phyloP scores from a whole-genome alignment of 1,140 invertebrate species.

The Apis florea region DNA sequence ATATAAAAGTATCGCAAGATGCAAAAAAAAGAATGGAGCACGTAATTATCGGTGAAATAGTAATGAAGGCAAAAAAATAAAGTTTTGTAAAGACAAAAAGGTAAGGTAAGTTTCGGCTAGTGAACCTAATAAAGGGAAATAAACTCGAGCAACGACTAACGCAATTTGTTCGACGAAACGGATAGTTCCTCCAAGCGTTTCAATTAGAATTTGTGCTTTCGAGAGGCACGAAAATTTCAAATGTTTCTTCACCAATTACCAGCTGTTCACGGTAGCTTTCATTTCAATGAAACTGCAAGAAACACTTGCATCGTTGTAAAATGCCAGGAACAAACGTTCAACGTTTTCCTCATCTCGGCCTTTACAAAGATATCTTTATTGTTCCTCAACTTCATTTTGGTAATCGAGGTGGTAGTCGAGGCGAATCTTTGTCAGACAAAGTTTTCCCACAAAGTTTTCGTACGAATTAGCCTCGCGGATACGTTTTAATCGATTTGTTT shows the following conservation, averaged over 20 bases:
- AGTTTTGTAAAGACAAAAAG: not conserved
- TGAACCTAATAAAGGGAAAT: slow-evolving; percentile 20
- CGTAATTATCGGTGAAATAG: not conserved
- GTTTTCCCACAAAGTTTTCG: not conserved
- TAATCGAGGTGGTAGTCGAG: not conserved
- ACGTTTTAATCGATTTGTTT: not conserved
- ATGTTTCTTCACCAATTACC: no score
- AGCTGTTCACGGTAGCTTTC: no score
- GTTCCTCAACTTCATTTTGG: not conserved
- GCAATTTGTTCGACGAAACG: not conserved
- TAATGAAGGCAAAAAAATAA: not conserved
- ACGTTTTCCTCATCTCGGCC: not conserved
- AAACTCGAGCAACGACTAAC: not conserved
- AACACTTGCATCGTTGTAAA: not conserved
- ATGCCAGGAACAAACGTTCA: not conserved
- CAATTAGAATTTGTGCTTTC: not conserved
- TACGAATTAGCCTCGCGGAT: not conserved
- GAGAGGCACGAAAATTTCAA: not conserved
- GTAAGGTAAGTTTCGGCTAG: not conserved
- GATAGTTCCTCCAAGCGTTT: no score
- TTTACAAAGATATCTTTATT: not conserved
- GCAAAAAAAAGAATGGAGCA: not conserved
- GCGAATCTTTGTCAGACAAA: not conserved
- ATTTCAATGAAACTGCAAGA: not conserved
- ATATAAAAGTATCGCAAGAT: not conserved